phyloP scores from a whole-genome alignment of 1,140 invertebrate species.

The Rhopalosiphum padi region DNA sequence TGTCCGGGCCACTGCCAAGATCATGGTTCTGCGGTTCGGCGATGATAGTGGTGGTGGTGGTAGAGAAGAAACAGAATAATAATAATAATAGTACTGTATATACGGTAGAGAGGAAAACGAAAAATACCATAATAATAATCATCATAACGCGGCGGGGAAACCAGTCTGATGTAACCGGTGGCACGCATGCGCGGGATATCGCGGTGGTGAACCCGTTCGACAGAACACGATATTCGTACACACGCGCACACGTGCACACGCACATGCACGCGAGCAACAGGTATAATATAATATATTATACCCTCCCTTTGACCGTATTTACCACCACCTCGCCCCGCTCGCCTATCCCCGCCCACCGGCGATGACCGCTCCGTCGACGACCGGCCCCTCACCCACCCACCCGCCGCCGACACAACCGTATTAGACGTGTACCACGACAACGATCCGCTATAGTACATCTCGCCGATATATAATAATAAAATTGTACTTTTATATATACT shows the following conservation, averaged over 20 bases:
- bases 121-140: background rate
- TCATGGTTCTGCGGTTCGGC: conserved; percentile 29
- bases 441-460: conserved; percentile 3
- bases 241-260: background rate
- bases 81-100: background rate
- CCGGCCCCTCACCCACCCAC: background rate
- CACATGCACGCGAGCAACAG: background rate
- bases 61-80: background rate
- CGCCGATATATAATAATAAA: background rate
- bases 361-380: background rate
- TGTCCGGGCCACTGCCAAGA: conserved; percentile 44
- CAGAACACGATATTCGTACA: conserved; percentile 18
- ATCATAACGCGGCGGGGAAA: conserved; percentile 16
- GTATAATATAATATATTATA: conserved; percentile 34
- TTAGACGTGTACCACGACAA: background rate
- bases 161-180: conserved; percentile 48
- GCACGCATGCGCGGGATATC: conserved; percentile 32
- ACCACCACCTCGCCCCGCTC: background rate
- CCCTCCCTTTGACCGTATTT: conserved; percentile 1
- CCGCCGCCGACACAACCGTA: background rate
- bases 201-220: conserved; percentile 29
- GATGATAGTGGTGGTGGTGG: background rate
- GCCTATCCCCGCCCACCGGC: background rate
- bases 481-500: background rate
- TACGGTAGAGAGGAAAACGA: background rate